Evolutionary conservation across 2,113 vertebrate species (phyloP), one percentile per base, ranked within the genome.

Genomic region (Budorcas taxicolor): DNA sequence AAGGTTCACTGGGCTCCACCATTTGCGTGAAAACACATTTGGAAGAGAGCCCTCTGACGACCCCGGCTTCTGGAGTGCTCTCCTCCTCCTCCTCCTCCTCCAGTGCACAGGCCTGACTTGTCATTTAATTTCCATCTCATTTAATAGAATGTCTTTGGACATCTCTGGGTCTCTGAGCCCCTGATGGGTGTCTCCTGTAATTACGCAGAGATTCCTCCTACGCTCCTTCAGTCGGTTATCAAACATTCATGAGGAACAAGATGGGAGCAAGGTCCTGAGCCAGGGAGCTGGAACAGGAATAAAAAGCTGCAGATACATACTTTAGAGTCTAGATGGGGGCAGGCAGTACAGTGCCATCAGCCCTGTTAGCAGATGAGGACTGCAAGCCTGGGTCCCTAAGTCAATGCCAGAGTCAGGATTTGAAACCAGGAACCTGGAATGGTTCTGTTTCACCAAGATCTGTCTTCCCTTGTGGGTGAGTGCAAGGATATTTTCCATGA

Each of bases 51-150:
- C 6, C 4, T 0, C 87, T 6, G 47, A 94, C 19, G 33, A 91
- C 76, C 95, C 60, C 6, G 0, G 0, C 47, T 93, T 21, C 52
- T 14, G 1, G 13, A 31, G 10, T 6, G 1, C 1, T 1, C 36
- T 1, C 14, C 9, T 27, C 52, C 9, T 27, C 55, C 9, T 27
- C 55, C 15, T 17, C 6, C 4, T 4, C 92, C 92, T 31, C 94
- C 36, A 50, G 58, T 31, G 3, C 67, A 7, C 11, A 2, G 0
- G 92, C 82, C 55, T 53, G 81, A 12, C 45, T 71, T 97, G 95
- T 97, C 94, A 93, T 92, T 95, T 53, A 0, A 94, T 95, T 94
- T 93, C 97, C 76, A 81, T 12, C 90, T 92, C 89, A 14, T 7
- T 91, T 91, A 95, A 78, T 88, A 78, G 84, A 93, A 97, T 36